Percentiles rank a stretch among this genome's conserved stretches.
phyloP scores from a whole-genome alignment of 2,113 vertebrate genomes.

The Scartelaos histophorus region DNA sequence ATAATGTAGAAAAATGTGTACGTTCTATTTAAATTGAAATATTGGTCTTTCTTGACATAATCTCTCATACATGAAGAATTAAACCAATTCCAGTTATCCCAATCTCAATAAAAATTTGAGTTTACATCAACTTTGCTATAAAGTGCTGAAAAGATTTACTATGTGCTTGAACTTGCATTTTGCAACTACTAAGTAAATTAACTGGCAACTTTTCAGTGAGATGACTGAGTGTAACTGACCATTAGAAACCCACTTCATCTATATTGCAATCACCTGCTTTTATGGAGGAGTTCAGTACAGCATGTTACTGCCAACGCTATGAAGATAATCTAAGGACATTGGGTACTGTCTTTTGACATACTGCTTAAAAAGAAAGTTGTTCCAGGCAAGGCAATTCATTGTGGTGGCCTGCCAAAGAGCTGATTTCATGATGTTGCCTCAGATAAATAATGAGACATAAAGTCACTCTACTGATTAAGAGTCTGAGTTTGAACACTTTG shows the following conservation, averaged over 20 bases:
- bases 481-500: slow-evolving; percentile 6
- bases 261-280: neutral
- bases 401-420: neutral
- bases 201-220: neutral
- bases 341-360: neutral
- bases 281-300: neutral
- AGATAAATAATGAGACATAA: slow-evolving; percentile 1
- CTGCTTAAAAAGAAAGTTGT: neutral
- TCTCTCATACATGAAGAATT: no score
- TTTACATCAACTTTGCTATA: neutral
- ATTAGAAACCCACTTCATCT: neutral
- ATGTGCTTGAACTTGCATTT: neutral
- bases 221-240: neutral
- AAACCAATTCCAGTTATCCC: no score
- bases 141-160: neutral
- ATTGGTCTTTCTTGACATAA: neutral
- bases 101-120: no score
- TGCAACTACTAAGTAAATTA: neutral
- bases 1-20: neutral
- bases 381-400: slow-evolving; percentile 11
- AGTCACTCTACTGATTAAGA: neutral
- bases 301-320: neutral
- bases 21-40: neutral
- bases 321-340: neutral
- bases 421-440: slow-evolving; percentile 19